Base-by-base conservation (phyloP, 2,797 vertebrate genomes). In the Muscicapa striata region DNA sequence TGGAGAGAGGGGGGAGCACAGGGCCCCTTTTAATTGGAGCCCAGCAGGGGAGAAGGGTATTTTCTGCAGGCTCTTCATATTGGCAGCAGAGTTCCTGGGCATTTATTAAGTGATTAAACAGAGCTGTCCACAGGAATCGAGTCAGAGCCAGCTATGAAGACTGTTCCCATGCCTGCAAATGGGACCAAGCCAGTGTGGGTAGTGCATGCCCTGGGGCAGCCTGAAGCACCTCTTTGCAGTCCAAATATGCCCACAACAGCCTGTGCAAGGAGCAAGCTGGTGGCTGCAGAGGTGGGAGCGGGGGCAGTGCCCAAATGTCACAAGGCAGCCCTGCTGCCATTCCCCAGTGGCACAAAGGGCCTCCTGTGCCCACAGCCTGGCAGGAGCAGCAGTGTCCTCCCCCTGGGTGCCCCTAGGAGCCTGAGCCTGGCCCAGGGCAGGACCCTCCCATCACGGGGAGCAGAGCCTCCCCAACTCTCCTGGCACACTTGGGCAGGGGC, bases 271-370 rank as follows among this genome's bases (percentile, higher is more conserved):
- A 76, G 45, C 57, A 62, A 68, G 86, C 59, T 19, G 7, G 57
- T 4, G 0, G n/a, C 94, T 92, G 94, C 89, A 89, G 95, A 79
- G 94, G 75, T 93, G 81, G 93, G 30, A 90, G 89, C 2, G 24
- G 84, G 24, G 87, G 89, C 87, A 93, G 87, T 5, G 38, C 68
- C 89, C 84, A 93, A 91, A 91, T 87, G 84, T 45, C 94, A 96
- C 19, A 2, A 94, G 80, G 80, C 94, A 69, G 59, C 51, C 51
- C 55, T 0, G 16, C 59, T 74, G 75, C 78, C 70, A 20, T 45
- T 41, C 18, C 26, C 40, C 40, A 15, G 69, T 2, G 1, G 34
- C 87, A 96, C 89, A 95, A 96, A 94, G 84, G 58, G 59, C 55
- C 63, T 72, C 67, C 95, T 94, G 81, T 94, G 67, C 81, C 58